Base-by-base conservation (phyloP, 2,797 vertebrate species). In the Karalla daura region DNA sequence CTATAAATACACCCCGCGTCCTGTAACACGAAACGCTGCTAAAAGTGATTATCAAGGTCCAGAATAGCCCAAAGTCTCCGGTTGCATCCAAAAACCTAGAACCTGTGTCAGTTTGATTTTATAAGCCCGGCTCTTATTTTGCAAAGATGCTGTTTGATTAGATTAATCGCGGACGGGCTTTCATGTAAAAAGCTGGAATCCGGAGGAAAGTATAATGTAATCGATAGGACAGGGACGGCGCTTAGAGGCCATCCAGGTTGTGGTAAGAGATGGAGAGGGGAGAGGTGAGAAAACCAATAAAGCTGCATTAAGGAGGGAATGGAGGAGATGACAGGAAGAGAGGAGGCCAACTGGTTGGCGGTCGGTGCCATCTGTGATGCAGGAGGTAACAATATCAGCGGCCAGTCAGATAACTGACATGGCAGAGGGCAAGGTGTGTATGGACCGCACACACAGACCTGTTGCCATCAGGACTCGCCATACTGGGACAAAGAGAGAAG, bases 1-100 rank as follows among this genome's bases (percentile, higher is more conserved):
- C 89, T 90, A 89, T 89, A 91, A 89, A 91, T 91, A 91, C 49
- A 17, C 69, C 56, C 36, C 58, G 44, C 10, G 55, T 84, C 83
- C 86, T 89, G 90, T 83, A 90, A 91, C 65, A 20, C 32, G 78
- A 90, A 83, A 79, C 84, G 55, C 66, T 0, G 3, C 66, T 69
- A 79, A 86, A 87, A 76, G 79, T 88, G 83, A 88, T 89, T 84
- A 90, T 88, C 68, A 20, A 2, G 20, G 63, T 83, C 78, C 80
- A 86, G 81, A 90, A 91, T 90, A 88, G 77, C 54, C 61, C 17
- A 11, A 46, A 56, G 76, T 83, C 73, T 91, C 74, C 12, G 0
- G 75, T 90, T 88, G 69, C 88, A 80, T 49, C 72, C 36, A 27
- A 39, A 61, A 25, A 62, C 59, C 44, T 3, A 75, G 73, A 51